Base-by-base conservation (phyloP, 2,797 vertebrate species). In the Mastacembelus armatus region DNA sequence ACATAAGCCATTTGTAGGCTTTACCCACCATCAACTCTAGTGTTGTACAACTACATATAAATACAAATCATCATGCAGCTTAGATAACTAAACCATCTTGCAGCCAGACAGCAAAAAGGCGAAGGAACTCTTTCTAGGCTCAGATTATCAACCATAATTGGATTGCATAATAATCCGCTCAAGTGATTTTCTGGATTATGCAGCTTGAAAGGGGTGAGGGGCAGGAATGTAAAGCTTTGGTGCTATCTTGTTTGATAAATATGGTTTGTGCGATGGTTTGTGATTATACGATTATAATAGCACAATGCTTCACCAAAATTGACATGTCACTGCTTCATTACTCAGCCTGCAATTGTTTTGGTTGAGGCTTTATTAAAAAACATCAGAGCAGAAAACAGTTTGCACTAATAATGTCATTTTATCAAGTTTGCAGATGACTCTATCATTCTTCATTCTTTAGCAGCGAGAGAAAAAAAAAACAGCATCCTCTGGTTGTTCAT, bases 171-270 rank as follows among this genome's bases (percentile, higher is more conserved):
- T 89, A 87, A 88, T 90, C 90, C 71, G 49, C 85, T 91, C 74
- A 88, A 90, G 83, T 88, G 78, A 91, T 89, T 90, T 87, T 80
- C 77, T 71, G 88, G 87, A 88, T 92, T 91, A 88, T 57, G 24
- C 35, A 8, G 9, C 74, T 59, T 55, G 71, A 61, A 74, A 68
- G 33, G 52, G 39, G 57, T 57, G 58, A 78, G 54, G 47, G 66
- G 68, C 29, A 67, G 62, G 47, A 75, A 71, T 57, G 30, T 74
- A 83, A 78, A 66, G 82, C 54, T 54, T 45, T 48, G n/a, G 35
- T 40, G 62, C 58, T 69, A 72, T 84, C 68, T 63, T 60, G 51
- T 30, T 65, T 73, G 71, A 84, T 74, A 77, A 73, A 84, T 76
- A 68, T 71, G 78, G 78, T 81, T 72, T 61, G 38, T 70, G 45